Evolutionary conservation across 2,113 vertebrate species (phyloP).

Genomic region (Potamarius usumacintae): DNA sequence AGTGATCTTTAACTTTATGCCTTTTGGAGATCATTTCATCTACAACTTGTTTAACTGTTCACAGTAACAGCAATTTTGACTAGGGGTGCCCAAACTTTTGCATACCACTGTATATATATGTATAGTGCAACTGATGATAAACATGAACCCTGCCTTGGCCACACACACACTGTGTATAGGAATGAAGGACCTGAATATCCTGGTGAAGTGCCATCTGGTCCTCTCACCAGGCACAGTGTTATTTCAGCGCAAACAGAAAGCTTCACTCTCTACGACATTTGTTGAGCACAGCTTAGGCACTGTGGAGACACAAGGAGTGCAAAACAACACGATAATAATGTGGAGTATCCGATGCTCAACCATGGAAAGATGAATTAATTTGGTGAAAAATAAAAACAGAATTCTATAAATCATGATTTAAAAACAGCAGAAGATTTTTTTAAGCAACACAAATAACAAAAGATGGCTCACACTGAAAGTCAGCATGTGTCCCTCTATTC

Average conservation of each 20-base stretch:
- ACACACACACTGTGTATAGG: conserved; percentile 34
- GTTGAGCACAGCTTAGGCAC: conserved; percentile 29
- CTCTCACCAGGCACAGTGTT: conserved; percentile 38
- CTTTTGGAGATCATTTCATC: too few relatives aligned
- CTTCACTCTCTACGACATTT: conserved; percentile 39
- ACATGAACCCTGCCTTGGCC: conserved; percentile 34
- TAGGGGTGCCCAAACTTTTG: too few relatives aligned
- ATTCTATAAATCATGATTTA: background rate
- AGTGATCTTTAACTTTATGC: too few relatives aligned
- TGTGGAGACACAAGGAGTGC: background rate
- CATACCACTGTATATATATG: too few relatives aligned
- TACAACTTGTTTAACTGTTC: too few relatives aligned
- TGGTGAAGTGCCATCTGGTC: conserved; percentile 53
- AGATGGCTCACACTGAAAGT: background rate
- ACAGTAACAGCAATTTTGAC: too few relatives aligned
- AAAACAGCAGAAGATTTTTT: background rate
- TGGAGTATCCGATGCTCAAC: background rate
- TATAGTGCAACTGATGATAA: background rate
- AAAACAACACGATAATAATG: background rate
- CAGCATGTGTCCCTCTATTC: background rate
- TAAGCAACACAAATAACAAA: background rate
- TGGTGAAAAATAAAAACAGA: background rate
- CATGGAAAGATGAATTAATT: background rate
- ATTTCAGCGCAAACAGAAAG: conserved; percentile 47
- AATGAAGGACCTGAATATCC: conserved; percentile 51